Percentiles rank a stretch among this genome's conserved stretches.
phyloP scores from a whole-genome alignment of 1,140 invertebrate species.

The Cyclargus thomasi region DNA sequence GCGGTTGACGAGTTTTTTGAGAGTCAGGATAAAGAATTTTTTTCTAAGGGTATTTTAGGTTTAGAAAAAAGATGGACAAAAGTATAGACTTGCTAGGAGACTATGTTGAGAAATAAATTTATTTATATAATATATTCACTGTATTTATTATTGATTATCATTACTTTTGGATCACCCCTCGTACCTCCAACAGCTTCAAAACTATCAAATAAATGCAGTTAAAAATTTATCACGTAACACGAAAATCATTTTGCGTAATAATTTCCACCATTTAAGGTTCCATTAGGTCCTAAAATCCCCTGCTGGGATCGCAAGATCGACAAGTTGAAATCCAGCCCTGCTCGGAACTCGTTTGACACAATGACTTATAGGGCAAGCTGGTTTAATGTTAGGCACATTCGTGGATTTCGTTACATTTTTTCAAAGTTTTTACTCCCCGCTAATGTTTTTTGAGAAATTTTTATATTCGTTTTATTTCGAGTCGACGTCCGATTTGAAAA shows the following conservation, averaged over 20 bases:
- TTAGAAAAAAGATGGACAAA: too few species aligned
- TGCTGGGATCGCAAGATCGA: not conserved
- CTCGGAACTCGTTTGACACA: conserved; percentile 54
- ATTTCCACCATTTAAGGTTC: not conserved
- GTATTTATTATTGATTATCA: too few species aligned
- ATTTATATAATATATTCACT: too few species aligned
- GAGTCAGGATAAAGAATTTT: too few species aligned
- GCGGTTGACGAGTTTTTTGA: too few species aligned
- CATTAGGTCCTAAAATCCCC: not conserved
- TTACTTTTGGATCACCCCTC: too few species aligned
- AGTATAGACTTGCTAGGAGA: too few species aligned
- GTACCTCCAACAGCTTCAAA: not conserved
- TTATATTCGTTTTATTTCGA: conserved; percentile 43
- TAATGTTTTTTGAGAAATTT: conserved; percentile 47
- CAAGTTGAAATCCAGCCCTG: conserved; percentile 26
- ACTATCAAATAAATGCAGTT: not conserved
- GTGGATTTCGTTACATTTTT: conserved; percentile 33
- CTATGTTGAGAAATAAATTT: too few species aligned
- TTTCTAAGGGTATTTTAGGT: too few species aligned
- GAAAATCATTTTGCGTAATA: not conserved
- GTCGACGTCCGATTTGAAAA: conserved; percentile 54
- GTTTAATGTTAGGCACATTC: conserved; percentile 47
- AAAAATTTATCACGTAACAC: not conserved
- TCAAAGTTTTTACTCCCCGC: conserved; percentile 46
- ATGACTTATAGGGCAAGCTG: conserved; percentile 61